phyloP scores from a whole-genome alignment of 2,888 invertebrate genomes.

The Oscheius sp. region DNA sequence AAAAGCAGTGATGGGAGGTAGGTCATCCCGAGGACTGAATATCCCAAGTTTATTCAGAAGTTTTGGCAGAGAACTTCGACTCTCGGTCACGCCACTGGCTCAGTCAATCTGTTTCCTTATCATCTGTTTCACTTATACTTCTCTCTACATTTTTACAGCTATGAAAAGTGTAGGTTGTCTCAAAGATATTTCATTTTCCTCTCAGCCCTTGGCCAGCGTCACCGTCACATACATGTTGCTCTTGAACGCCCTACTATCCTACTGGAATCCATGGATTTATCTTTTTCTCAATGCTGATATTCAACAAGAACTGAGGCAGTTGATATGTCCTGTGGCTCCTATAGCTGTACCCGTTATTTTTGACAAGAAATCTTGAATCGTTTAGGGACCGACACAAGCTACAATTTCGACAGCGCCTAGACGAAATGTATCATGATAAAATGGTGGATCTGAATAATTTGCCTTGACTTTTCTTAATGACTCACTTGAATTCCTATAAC shows the following conservation, averaged over 20 bases:
- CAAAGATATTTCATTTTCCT: background rate
- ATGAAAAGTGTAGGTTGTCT: background rate
- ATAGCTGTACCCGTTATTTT: no score
- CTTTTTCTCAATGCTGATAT: background rate
- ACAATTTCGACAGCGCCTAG: no score
- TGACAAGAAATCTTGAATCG: no score
- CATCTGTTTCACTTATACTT: background rate
- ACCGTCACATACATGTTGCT: background rate
- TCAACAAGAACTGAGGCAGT: background rate
- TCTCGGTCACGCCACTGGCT: background rate
- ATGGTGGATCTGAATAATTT: no score
- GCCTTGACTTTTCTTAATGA: no score
- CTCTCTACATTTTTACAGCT: background rate
- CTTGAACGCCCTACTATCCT: background rate
- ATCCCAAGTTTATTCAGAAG: no score
- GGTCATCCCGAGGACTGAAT: background rate
- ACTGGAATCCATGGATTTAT: conserved; percentile 5
- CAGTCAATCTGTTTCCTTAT: background rate
- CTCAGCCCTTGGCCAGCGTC: background rate
- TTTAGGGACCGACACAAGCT: no score
- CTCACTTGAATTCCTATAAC: no score
- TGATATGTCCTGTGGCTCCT: no score
- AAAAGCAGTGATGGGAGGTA: background rate
- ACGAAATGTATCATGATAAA: no score
- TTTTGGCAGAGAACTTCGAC: conserved; percentile 1